Percentiles rank a stretch among this genome's conserved stretches.
Evolutionary conservation across 2,113 vertebrate genomes (phyloP).

Genomic region (Takifugu flavidus): DNA sequence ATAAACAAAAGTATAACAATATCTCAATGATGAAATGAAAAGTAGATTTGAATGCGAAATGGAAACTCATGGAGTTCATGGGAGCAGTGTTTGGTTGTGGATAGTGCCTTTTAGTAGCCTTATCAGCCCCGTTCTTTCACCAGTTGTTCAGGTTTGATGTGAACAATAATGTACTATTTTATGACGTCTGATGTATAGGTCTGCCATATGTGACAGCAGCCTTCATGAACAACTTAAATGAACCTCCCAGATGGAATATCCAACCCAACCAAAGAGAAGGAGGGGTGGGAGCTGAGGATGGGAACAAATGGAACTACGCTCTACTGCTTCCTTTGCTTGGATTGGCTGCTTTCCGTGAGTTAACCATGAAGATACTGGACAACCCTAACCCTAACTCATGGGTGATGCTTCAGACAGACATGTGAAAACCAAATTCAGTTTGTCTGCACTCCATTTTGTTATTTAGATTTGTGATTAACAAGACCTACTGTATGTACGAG

Average conservation of each 20-base stretch:
- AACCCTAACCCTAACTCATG: background rate
- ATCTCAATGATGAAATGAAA: too few species aligned
- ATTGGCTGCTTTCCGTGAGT: conserved; percentile 95
- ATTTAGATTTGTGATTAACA: too few species aligned
- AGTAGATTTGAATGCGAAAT: too few species aligned
- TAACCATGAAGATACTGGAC: background rate
- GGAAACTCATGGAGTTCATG: too few species aligned
- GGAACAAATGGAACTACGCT: conserved; percentile 94
- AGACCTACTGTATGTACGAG: too few species aligned
- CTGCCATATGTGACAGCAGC: conserved; percentile 16
- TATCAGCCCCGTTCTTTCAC: too few species aligned
- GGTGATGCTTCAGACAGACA: background rate
- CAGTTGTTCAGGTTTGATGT: background rate
- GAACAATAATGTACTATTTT: background rate
- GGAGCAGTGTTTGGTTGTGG: too few species aligned
- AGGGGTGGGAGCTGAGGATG: conserved; percentile 79
- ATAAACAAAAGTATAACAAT: too few species aligned
- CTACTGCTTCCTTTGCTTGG: conserved; percentile 92
- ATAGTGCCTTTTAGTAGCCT: too few species aligned
- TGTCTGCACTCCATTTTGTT: background rate
- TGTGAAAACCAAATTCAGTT: background rate
- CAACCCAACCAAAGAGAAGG: conserved; percentile 77
- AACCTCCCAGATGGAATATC: conserved; percentile 93
- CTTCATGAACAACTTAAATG: conserved; percentile 95
- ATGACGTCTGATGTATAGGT: conserved; percentile 1